Evolutionary conservation across 2,113 vertebrate species (phyloP).

Genomic region (Forbesichthys papilliferus): DNA sequence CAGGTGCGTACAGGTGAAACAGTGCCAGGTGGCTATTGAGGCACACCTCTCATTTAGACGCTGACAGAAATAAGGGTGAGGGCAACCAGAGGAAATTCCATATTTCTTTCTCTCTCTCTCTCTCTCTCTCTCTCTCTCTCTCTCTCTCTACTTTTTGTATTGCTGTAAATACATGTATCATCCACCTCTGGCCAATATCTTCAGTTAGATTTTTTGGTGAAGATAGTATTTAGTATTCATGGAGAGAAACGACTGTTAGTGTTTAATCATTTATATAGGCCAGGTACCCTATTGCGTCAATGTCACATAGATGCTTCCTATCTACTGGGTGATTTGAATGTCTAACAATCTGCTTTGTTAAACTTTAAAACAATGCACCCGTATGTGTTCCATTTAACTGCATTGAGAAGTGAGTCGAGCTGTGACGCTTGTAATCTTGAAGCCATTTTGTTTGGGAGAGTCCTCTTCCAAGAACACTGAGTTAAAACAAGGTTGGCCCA

Average conservation of each 20-base stretch:
- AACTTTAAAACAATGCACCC: constrained; percentile 8
- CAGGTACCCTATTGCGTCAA: too few relatives aligned
- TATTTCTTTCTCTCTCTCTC: background rate
- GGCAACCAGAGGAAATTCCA: constrained; percentile 25
- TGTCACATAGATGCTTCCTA: too few relatives aligned
- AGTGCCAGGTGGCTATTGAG: constrained; percentile 58
- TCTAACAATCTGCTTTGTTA: background rate
- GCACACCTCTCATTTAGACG: constrained; percentile 47
- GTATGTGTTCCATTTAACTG: constrained; percentile 24
- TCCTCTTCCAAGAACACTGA: constrained; percentile 81
- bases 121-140: constrained; percentile 1
- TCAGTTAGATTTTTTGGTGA: too few relatives aligned
- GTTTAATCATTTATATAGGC: too few relatives aligned
- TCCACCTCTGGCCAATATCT: too few relatives aligned
- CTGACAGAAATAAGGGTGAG: constrained; percentile 27
- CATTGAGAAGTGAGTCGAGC: constrained; percentile 22
- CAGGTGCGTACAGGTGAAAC: constrained; percentile 21
- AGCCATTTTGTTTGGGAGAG: constrained; percentile 65
- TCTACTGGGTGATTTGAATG: too few relatives aligned
- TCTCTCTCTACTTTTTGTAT: constrained; percentile 6
- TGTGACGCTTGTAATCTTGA: constrained; percentile 54
- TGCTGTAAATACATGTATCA: too few relatives aligned
- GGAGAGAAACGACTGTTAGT: too few relatives aligned
- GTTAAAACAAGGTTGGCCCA: constrained; percentile 79
- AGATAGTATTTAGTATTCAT: too few relatives aligned